Evolutionary conservation across 2,113 vertebrate species (phyloP), one percentile per base, ranked within the genome.

Genomic region (Centrocercus urophasianus): DNA sequence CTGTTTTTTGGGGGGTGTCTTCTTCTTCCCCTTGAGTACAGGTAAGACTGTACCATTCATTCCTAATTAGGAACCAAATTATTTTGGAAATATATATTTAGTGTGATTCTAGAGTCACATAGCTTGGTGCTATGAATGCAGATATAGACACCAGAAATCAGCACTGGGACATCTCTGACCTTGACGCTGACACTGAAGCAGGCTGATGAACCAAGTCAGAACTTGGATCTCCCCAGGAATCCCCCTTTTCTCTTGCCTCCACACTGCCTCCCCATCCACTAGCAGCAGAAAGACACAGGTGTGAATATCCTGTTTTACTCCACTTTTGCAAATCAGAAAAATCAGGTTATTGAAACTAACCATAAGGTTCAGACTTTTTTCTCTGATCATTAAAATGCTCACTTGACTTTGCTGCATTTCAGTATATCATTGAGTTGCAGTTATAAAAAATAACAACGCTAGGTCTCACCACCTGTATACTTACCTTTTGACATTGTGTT

Each of bases 401-500:
- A 42, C 59, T 88, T 60, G 18, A 69, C 36, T 81, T 67, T 40
- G 45, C 38, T 83, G 84, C 79, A 45, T 60, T 63, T 72, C 27
- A 79, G 63, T 40, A 74, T 75, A 89, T 73, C 76, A 77, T 66
- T 61, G 60, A 90, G 45, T 38, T 67, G 18, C 25, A 48, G 21
- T 22, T 83, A 73, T 71, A 85, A 96, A 90, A 86, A 50, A 63
- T 34, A 94, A 88, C 71, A 56, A 40, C 8, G 36, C 38, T 40
- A 71, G 34, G 72, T 89, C 65, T 95, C 36, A 34, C 5, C 0
- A 1, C 13, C 5, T 48, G 73, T 82, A 73, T 19, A 47, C 38
- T 90, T 80, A 65, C 54, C 92, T 88, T 80, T 47, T 71, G 86
- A 87, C 65, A 88, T 50, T 24, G 47, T 11, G 40, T 87, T 89